These are phyloP conservation scores for Taeniopygia guttata DNA, from an alignment of 2,797 vertebrate species.

Conservation along the genomic window DNA sequence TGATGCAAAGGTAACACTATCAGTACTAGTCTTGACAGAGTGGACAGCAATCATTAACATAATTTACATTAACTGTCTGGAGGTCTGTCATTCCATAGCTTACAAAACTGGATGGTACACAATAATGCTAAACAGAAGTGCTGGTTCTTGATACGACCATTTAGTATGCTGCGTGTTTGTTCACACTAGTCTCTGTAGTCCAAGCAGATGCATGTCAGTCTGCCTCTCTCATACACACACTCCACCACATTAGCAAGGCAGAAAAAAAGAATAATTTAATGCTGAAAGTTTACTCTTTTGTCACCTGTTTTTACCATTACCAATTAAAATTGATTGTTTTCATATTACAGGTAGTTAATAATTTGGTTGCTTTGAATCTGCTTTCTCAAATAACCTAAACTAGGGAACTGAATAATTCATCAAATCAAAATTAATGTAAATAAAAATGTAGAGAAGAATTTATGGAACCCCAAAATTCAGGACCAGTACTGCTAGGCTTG, in stretches of 20 bases:
- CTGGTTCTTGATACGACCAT: background rate
- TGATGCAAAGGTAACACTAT: background rate
- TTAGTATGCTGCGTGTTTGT: constrained; percentile 31
- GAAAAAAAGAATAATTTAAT: background rate
- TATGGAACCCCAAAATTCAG: background rate
- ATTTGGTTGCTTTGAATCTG: background rate
- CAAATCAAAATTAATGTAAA: background rate
- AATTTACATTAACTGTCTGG: constrained; percentile 22
- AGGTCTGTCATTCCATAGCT: background rate
- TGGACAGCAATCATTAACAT: background rate
- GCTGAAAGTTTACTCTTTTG: constrained; percentile 19
- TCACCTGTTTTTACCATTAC: constrained; percentile 30
- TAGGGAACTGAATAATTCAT: background rate
- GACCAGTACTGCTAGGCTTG: background rate
- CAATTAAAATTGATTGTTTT: background rate
- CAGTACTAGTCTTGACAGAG: background rate
- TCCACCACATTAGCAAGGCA: background rate
- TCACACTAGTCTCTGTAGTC: constrained; percentile 22
- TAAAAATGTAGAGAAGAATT: background rate
- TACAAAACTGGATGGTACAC: background rate
- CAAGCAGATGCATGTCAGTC: constrained; percentile 54
- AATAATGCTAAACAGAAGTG: constrained; percentile 8
- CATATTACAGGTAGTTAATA: background rate
- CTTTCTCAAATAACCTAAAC: background rate
- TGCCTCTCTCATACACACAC: background rate